A percentile compares a stretch with the other conserved stretches of the same genome.
Conservation (phyloP, 30 jellyfish, hydroid and myxozoan species). For the Hydractinia symbiolongicarpus region DNA sequence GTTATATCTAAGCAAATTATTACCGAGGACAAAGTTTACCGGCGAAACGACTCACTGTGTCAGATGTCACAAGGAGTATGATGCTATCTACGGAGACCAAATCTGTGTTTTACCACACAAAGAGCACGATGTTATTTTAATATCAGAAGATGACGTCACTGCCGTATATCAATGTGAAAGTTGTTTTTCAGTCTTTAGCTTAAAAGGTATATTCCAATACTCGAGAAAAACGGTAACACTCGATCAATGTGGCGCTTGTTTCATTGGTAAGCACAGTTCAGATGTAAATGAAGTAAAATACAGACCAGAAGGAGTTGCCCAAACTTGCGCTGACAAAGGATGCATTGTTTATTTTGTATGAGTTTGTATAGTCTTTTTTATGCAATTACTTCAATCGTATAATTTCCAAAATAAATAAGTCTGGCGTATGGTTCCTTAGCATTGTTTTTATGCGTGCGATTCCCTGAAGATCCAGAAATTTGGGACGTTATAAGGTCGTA, state of each 20-base stretch:
- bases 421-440: no score
- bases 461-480: no score
- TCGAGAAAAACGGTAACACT: constrained; percentile 23
- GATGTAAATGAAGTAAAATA: constrained; percentile 39
- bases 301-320: constrained; percentile 53
- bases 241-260: constrained; percentile 62
- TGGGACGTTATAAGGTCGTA: no score
- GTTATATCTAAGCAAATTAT: constrained; percentile 35
- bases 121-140: constrained; percentile 46
- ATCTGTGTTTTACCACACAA: constrained; percentile 43
- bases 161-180: constrained; percentile 66
- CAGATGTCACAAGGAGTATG: constrained; percentile 73
- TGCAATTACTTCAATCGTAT: no score
- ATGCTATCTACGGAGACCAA: constrained; percentile 55
- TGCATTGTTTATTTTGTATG: constrained; percentile 62
- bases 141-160: constrained; percentile 52
- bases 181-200: constrained; percentile 48
- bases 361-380: no score
- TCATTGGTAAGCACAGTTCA: constrained; percentile 53
- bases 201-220: constrained; percentile 56
- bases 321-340: constrained; percentile 72
- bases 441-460: no score
- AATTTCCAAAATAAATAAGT: no score
- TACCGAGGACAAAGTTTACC: constrained; percentile 56
- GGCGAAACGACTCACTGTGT: constrained; percentile 80